Percentiles rank a stretch among this genome's conserved stretches.
These are phyloP conservation scores for Sinocyclocheilus anophthalmus DNA, from an alignment of 2,113 vertebrate genomes.

Conservation along the genomic window DNA sequence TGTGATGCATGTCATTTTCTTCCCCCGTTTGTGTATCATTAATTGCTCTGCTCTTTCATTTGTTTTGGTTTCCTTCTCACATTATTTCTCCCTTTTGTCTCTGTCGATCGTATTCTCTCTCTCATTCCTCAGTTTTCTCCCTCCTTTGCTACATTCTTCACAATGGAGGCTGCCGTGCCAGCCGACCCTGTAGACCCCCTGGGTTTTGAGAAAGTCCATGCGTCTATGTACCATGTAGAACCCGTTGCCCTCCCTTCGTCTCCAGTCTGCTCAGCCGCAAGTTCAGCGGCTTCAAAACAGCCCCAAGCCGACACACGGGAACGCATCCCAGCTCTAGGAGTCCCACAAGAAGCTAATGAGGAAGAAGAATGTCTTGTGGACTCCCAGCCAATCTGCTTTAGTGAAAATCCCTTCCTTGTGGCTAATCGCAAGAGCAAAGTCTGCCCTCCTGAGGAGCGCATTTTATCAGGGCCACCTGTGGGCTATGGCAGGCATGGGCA, in stretches of 20 bases:
- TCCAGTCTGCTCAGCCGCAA: slow-evolving; percentile 54
- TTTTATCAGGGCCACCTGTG: slow-evolving; percentile 77
- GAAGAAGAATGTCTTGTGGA: slow-evolving; percentile 80
- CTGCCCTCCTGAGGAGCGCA: slow-evolving; percentile 57
- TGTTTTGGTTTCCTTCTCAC: not conserved
- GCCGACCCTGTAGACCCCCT: slow-evolving; percentile 66
- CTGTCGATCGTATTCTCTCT: slow-evolving; percentile 8
- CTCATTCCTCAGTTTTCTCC: slow-evolving; percentile 49
- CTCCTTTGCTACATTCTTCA: slow-evolving; percentile 47
- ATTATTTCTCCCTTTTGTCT: slow-evolving; percentile 23
- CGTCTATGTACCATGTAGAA: slow-evolving; percentile 60
- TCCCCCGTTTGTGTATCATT: not conserved
- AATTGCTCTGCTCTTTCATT: not conserved
- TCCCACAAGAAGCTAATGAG: slow-evolving; percentile 50
- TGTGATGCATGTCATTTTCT: not conserved
- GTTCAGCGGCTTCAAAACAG: slow-evolving; percentile 23
- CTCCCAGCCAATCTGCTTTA: slow-evolving; percentile 84
- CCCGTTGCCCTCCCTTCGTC: slow-evolving; percentile 34
- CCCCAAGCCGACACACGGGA: slow-evolving; percentile 52
- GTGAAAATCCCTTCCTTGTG: slow-evolving; percentile 84
- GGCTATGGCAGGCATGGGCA: slow-evolving; percentile 79
- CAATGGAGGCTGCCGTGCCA: slow-evolving; percentile 72
- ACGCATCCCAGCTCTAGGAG: slow-evolving; percentile 36
- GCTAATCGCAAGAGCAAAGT: slow-evolving; percentile 79
- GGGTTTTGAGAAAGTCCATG: slow-evolving; percentile 62